phyloP scores from a whole-genome alignment of 2,888 invertebrate species.

The Dolomedes plantarius region DNA sequence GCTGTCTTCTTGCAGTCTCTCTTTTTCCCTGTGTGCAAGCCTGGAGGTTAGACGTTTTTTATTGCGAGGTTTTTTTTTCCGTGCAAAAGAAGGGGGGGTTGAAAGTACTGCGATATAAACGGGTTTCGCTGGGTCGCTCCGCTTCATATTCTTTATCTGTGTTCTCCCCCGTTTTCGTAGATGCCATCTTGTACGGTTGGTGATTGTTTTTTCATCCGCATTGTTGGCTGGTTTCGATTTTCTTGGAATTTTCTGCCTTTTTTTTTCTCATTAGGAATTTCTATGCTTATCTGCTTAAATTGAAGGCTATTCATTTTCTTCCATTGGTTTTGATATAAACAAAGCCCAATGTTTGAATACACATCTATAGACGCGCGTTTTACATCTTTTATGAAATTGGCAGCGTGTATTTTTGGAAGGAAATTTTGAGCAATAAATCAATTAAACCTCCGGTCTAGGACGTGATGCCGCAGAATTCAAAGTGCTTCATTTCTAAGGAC shows the following conservation, averaged over 20 bases:
- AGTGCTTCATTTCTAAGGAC: background rate
- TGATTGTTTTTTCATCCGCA: constrained; percentile 47
- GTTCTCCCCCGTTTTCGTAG: constrained; percentile 42
- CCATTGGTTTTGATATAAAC: constrained; percentile 16
- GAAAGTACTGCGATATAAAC: constrained; percentile 60
- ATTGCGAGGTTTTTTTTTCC: constrained; percentile 31
- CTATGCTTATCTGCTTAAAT: constrained; percentile 12
- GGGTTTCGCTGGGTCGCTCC: constrained; percentile 44
- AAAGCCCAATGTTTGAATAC: background rate
- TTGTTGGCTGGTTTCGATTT: background rate
- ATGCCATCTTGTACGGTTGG: constrained; percentile 61
- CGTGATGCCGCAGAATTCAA: too few relatives aligned
- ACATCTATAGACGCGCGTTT: background rate
- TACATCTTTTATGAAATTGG: background rate
- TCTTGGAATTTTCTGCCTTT: background rate
- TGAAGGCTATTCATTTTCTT: constrained; percentile 14
- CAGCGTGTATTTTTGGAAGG: background rate
- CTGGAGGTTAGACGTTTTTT: constrained; percentile 55
- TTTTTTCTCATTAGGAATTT: constrained; percentile 19
- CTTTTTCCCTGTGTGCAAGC: constrained; percentile 51
- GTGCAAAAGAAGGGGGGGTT: constrained; percentile 2
- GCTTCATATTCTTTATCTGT: constrained; percentile 61
- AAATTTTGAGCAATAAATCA: constrained; percentile 7
- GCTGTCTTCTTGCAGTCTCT: constrained; percentile 56
- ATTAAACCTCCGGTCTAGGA: background rate